phyloP scores from a whole-genome alignment of 2,113 vertebrate species.

The Macquaria ambigua region DNA sequence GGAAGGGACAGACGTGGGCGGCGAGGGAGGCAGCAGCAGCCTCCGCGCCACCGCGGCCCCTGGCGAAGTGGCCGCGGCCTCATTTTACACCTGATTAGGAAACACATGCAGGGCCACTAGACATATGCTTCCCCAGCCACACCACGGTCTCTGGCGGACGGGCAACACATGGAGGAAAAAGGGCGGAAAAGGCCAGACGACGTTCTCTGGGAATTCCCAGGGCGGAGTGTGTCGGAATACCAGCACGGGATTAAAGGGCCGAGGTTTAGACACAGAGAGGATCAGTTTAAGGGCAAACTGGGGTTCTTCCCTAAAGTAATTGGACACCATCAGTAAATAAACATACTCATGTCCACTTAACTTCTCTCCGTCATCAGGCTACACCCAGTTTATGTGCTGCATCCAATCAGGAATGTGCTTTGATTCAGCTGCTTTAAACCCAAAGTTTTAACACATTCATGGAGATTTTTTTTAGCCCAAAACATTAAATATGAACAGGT shows the following conservation, averaged over 20 bases:
- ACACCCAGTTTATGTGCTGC: background rate
- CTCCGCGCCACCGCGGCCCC: slow-evolving; percentile 40
- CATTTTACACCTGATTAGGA: slow-evolving; percentile 86
- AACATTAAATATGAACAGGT: background rate
- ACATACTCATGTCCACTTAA: background rate
- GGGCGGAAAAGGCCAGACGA: slow-evolving; percentile 52
- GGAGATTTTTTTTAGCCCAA: no score
- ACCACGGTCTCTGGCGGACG: slow-evolving; percentile 39
- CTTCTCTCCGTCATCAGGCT: background rate
- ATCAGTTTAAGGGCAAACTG: background rate
- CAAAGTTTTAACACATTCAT: background rate
- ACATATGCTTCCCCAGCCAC: slow-evolving; percentile 76
- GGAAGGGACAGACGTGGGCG: slow-evolving; percentile 75
- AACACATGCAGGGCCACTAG: slow-evolving; percentile 79
- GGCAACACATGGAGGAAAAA: slow-evolving; percentile 63
- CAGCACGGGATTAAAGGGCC: slow-evolving; percentile 23
- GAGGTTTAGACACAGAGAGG: background rate
- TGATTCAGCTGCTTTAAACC: background rate
- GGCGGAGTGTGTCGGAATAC: slow-evolving; percentile 25
- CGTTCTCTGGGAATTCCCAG: slow-evolving; percentile 37
- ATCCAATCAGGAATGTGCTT: background rate
- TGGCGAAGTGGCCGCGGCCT: slow-evolving; percentile 67
- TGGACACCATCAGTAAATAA: background rate
- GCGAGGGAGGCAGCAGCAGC: slow-evolving; percentile 31
- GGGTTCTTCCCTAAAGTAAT: background rate